A percentile compares a stretch with the other conserved stretches of the same genome.
Conservation (phyloP, 2,113 vertebrate genomes). For the Semicossyphus pulcher region DNA sequence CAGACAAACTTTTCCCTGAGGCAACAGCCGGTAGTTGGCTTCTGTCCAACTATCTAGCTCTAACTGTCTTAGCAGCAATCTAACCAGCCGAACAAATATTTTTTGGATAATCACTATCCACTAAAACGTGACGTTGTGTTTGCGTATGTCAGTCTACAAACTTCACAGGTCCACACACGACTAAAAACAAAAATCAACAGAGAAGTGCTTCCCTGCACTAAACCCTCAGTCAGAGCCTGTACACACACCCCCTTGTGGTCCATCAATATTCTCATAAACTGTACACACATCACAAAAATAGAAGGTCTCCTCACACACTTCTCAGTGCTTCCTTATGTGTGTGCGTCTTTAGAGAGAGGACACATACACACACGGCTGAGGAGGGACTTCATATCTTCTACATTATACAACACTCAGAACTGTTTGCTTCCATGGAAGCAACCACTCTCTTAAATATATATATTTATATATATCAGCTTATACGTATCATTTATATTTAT, state of each 20-base stretch:
- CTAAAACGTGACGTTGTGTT: constrained; percentile 51
- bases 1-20: constrained; percentile 81
- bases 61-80: constrained; percentile 76
- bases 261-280: constrained; percentile 77
- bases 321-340: constrained; percentile 41
- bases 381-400: constrained; percentile 71
- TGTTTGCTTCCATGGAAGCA: constrained; percentile 73
- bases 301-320: constrained; percentile 59
- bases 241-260: constrained; percentile 79
- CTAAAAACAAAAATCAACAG: constrained; percentile 34
- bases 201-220: constrained; percentile 60
- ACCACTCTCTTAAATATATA: constrained; percentile 73
- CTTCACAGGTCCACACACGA: constrained; percentile 75
- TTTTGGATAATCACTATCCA: constrained; percentile 61
- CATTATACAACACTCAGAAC: constrained; percentile 72
- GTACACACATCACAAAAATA: constrained; percentile 79
- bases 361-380: constrained; percentile 49
- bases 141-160: constrained; percentile 63
- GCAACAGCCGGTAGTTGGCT: constrained; percentile 72
- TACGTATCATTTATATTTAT: constrained; percentile 75
- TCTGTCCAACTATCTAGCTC: constrained; percentile 65
- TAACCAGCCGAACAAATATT: constrained; percentile 59
- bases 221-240: constrained; percentile 61
- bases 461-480: constrained; percentile 78
- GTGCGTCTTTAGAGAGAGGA: constrained; percentile 44